phyloP scores from a whole-genome alignment of 2,113 vertebrate species.

The Myotis brandtii region DNA sequence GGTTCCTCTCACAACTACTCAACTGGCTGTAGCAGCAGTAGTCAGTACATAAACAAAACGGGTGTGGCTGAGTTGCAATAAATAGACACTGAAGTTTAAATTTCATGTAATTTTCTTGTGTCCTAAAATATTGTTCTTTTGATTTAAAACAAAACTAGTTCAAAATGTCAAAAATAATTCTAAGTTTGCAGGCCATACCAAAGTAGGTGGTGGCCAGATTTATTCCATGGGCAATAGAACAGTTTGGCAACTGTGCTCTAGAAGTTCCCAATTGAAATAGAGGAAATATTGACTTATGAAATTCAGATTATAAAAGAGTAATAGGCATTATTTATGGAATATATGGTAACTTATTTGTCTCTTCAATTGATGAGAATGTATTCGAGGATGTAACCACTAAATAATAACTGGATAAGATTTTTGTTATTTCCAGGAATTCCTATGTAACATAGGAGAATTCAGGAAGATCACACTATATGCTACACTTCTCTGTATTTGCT shows the following conservation, averaged over 20 bases:
- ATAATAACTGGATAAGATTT: slow-evolving; percentile 7
- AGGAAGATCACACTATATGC: neutral
- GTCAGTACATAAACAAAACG: neutral
- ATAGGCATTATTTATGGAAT: neutral
- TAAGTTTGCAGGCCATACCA: neutral
- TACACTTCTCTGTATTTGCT: slow-evolving; percentile 38
- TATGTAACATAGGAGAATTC: neutral
- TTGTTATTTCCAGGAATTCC: slow-evolving; percentile 21
- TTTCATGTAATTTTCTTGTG: neutral
- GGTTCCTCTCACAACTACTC: neutral
- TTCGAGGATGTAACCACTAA: neutral
- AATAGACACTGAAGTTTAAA: slow-evolving; percentile 2
- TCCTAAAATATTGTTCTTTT: slow-evolving; percentile 9
- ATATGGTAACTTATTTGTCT: neutral
- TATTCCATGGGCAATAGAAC: neutral
- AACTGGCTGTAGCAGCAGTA: neutral
- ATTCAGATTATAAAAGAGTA: slow-evolving; percentile 6
- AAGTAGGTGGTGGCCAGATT: neutral
- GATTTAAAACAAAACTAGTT: neutral
- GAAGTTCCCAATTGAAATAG: neutral
- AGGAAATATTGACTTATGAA: slow-evolving; percentile 9
- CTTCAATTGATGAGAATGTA: neutral
- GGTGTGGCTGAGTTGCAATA: neutral
- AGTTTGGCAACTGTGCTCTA: neutral
- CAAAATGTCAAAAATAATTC: slow-evolving; percentile 48